Percentiles rank a stretch among this genome's conserved stretches.
These are phyloP conservation scores for Menidia beryllina DNA, from an alignment of 2,113 vertebrate genomes.

Conservation along the genomic window DNA sequence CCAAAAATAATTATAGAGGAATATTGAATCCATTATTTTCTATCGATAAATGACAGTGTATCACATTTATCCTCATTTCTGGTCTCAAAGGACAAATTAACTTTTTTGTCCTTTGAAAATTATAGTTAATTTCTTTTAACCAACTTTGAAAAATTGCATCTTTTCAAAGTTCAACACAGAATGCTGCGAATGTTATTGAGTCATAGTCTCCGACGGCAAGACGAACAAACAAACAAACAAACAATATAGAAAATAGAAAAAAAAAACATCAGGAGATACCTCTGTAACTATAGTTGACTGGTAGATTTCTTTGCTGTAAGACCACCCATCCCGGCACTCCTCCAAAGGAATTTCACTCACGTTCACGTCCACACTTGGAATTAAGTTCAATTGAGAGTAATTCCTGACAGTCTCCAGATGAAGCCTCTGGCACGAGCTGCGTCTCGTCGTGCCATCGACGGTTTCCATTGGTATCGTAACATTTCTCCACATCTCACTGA, in stretches of 20 bases:
- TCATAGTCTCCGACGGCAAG: no score
- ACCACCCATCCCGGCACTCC: constrained; percentile 77
- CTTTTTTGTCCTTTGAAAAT: no score
- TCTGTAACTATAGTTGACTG: constrained; percentile 78
- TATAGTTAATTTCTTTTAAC: no score
- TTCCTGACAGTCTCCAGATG: constrained; percentile 63
- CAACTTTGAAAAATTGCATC: no score
- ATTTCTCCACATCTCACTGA: constrained; percentile 70
- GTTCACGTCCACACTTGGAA: constrained; percentile 70
- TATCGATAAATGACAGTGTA: background rate
- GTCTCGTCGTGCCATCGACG: constrained; percentile 30
- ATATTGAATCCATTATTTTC: background rate
- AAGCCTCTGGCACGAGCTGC: constrained; percentile 71
- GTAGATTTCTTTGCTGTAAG: constrained; percentile 73
- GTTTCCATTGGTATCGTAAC: constrained; percentile 59
- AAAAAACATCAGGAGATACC: constrained; percentile 28
- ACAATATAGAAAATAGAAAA: no score
- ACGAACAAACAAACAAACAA: no score
- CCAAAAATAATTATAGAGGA: background rate
- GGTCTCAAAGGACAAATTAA: no score
- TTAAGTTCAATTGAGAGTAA: constrained; percentile 49
- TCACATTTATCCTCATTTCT: background rate
- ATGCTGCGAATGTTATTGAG: no score
- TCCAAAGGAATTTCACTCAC: constrained; percentile 68
- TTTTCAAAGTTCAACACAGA: no score